A percentile compares a stretch with the other conserved stretches of the same genome.
phyloP scores from a whole-genome alignment of 2,113 vertebrate species.

The Limnothrissa miodon region DNA sequence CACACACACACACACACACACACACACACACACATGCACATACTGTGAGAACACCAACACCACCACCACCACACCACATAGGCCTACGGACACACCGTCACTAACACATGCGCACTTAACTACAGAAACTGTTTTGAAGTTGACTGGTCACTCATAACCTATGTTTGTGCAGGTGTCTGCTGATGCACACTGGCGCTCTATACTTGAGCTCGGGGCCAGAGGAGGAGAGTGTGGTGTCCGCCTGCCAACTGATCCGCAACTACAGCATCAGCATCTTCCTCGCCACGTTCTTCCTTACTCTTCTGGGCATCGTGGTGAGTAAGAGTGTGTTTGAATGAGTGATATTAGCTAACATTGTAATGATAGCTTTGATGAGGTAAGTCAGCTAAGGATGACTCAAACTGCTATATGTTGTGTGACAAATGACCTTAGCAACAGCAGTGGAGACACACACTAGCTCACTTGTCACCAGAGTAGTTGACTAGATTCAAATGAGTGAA shows the following conservation, averaged over 20 bases:
- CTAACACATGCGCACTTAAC: background rate
- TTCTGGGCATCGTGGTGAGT: slow-evolving; percentile 77
- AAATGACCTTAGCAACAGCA: no score
- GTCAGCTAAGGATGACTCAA: no score
- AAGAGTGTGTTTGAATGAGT: no score
- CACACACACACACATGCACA: background rate
- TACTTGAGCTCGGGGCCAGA: slow-evolving; percentile 35
- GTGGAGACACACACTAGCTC: no score
- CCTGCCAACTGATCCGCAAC: slow-evolving; percentile 68
- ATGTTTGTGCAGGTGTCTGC: slow-evolving; percentile 72
- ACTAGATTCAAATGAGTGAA: no score
- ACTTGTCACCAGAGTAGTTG: no score
- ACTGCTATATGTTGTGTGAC: no score
- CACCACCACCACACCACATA: no score
- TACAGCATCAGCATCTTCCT: slow-evolving; percentile 79
- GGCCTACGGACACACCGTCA: no score
- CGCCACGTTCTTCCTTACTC: slow-evolving; percentile 74
- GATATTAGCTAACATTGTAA: no score
- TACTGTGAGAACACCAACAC: background rate
- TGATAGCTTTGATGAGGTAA: no score
- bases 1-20: slow-evolving; percentile 9
- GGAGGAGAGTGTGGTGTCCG: slow-evolving; percentile 30
- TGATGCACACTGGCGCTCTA: slow-evolving; percentile 74
- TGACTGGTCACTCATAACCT: no score
- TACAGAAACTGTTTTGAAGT: background rate